Conservation (phyloP, 35 echinoderm and acorn worm species). For the Ptychodera flava region DNA sequence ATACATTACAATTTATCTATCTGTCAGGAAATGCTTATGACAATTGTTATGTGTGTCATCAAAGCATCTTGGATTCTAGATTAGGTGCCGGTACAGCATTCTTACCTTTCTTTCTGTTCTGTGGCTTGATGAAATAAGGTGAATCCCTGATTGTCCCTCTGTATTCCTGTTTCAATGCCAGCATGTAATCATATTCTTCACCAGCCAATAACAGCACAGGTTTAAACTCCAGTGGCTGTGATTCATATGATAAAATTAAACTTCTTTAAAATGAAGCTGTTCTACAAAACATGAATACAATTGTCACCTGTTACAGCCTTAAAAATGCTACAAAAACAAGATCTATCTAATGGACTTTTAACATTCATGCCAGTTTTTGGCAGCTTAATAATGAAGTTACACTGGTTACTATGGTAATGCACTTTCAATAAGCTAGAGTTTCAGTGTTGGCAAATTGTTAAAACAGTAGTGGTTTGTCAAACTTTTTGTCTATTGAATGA, state of each 20-base stretch:
- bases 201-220: conserved; percentile 66
- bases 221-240: conserved; percentile 62
- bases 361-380: neutral
- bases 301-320: neutral
- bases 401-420: neutral
- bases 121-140: conserved; percentile 76
- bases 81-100: too few species aligned
- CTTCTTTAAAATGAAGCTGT: neutral
- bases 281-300: neutral
- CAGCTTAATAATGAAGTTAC: neutral
- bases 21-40: too few species aligned
- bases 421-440: too few species aligned
- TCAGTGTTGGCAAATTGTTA: too few species aligned
- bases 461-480: too few species aligned
- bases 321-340: neutral
- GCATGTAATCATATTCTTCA: conserved; percentile 71
- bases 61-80: too few species aligned
- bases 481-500: too few species aligned
- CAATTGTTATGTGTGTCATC: too few species aligned
- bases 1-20: too few species aligned
- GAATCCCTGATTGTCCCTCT: conserved; percentile 70
- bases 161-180: conserved; percentile 91
- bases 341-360: neutral
- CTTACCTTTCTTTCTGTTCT: conserved; percentile 82
- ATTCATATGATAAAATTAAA: neutral